A percentile compares a stretch with the other conserved stretches of the same genome.
Evolutionary conservation across 2,113 vertebrate genomes (phyloP).

Genomic region (Neolamprologus variostigma): DNA sequence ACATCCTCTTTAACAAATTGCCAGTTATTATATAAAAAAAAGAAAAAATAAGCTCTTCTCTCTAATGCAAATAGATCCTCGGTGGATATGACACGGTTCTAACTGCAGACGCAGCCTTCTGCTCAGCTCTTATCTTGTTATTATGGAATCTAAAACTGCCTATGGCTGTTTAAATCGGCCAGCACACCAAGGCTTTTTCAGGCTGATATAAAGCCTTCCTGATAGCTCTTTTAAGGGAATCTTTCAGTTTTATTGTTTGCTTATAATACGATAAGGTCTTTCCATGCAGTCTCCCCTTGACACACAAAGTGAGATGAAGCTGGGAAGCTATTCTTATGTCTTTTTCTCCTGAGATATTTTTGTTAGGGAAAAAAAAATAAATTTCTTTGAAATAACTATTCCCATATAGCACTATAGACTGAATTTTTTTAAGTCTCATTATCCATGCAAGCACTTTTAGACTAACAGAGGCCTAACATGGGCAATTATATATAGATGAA

Average conservation of each 20-base stretch:
- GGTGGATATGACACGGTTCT: not conserved
- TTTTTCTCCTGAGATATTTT: not conserved
- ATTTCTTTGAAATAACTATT: not conserved
- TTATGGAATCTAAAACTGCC: constrained; percentile 29
- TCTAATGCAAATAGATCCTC: constrained; percentile 16
- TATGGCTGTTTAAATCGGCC: constrained; percentile 36
- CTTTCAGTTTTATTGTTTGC: constrained; percentile 35
- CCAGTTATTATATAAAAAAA: not conserved
- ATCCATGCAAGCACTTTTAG: not conserved
- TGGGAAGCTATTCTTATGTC: not conserved
- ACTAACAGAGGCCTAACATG: not conserved
- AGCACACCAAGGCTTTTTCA: constrained; percentile 15
- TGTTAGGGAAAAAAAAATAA: not conserved
- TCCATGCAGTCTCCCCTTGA: not conserved
- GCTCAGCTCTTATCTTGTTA: constrained; percentile 40
- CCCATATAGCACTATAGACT: not conserved
- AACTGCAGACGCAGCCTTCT: not conserved
- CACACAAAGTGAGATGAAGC: not conserved
- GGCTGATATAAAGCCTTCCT: constrained; percentile 17
- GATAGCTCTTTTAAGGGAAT: constrained; percentile 14
- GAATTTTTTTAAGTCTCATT: not conserved
- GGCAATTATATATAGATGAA: not conserved
- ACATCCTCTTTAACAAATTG: constrained; percentile 27
- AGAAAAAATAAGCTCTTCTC: not conserved
- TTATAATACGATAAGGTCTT: not conserved